These are phyloP conservation scores for Sparus aurata DNA, from an alignment of 2,797 vertebrate genomes.

Conservation along the genomic window DNA sequence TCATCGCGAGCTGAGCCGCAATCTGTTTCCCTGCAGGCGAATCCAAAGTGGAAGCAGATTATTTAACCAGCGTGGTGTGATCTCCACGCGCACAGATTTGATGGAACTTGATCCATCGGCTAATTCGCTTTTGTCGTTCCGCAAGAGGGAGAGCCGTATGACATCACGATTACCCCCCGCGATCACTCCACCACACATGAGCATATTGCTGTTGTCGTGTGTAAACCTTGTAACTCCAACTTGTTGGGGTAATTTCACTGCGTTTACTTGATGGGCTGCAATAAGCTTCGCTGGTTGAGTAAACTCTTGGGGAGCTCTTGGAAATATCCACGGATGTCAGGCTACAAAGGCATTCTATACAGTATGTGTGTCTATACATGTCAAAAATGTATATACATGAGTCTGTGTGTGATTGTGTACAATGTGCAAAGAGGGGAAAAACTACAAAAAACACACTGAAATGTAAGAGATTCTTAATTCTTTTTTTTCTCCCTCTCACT, in stretches of 20 bases:
- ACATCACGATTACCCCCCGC: conserved; percentile 55
- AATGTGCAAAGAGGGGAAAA: conserved; percentile 20
- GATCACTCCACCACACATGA: background rate
- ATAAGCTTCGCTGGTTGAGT: background rate
- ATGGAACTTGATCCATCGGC: conserved; percentile 70
- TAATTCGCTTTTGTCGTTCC: conserved; percentile 69
- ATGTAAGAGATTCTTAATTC: conserved; percentile 73
- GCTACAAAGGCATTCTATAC: background rate
- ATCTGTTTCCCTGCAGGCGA: conserved; percentile 73
- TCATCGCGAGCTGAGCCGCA: conserved; percentile 52
- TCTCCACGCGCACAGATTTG: conserved; percentile 57
- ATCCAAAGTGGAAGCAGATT: conserved; percentile 72
- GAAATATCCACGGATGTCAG: conserved; percentile 1
- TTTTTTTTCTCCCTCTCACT: conserved; percentile 44
- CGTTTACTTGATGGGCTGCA: conserved; percentile 6
- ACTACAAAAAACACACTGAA: conserved; percentile 56
- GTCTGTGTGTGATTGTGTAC: background rate
- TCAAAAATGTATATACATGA: background rate
- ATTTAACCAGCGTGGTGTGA: conserved; percentile 67
- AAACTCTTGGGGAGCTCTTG: conserved; percentile 5
- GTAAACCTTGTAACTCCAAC: background rate
- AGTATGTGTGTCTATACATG: background rate
- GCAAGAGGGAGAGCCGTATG: conserved; percentile 50
- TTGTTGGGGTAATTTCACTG: background rate
- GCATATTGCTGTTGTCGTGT: conserved; percentile 5